Evolutionary conservation across 2,888 invertebrate species (phyloP).

Genomic region (Sinotaia quadrata): DNA sequence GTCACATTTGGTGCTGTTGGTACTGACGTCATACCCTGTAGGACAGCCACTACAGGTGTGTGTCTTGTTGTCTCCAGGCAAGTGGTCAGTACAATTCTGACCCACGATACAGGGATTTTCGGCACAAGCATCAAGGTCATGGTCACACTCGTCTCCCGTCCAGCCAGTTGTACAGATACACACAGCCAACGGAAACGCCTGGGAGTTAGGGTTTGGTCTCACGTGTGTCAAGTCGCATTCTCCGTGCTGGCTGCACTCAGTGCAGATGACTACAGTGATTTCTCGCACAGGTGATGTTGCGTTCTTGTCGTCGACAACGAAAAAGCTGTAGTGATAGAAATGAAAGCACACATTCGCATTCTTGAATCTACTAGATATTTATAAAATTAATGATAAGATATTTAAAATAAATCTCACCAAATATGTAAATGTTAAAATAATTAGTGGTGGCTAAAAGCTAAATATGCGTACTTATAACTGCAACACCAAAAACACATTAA

Average conservation of each 20-base stretch:
- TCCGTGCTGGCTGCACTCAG: constrained; percentile 41
- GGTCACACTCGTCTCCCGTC: constrained; percentile 29
- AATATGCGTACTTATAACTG: no score
- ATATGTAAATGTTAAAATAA: no score
- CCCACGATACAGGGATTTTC: constrained; percentile 35
- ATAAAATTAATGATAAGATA: no score
- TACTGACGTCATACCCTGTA: constrained; percentile 9
- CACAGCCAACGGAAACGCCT: constrained; percentile 23
- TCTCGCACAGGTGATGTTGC: constrained; percentile 15
- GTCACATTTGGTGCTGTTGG: neutral
- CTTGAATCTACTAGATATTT: no score
- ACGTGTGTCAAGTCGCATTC: constrained; percentile 24
- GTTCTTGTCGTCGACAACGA: constrained; percentile 14
- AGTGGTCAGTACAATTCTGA: constrained; percentile 37
- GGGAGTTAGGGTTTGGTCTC: neutral
- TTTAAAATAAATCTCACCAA: no score
- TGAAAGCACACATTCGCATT: no score
- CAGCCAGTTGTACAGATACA: constrained; percentile 38
- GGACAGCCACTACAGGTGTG: constrained; percentile 31
- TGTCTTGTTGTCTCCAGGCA: constrained; percentile 13
- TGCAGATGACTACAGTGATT: constrained; percentile 38
- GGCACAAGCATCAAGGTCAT: constrained; percentile 41
- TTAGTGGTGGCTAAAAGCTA: no score
- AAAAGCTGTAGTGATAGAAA: constrained; percentile 18
- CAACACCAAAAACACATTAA: no score